phyloP scores from a whole-genome alignment of 2,797 vertebrate species.

The Amniataba percoides region DNA sequence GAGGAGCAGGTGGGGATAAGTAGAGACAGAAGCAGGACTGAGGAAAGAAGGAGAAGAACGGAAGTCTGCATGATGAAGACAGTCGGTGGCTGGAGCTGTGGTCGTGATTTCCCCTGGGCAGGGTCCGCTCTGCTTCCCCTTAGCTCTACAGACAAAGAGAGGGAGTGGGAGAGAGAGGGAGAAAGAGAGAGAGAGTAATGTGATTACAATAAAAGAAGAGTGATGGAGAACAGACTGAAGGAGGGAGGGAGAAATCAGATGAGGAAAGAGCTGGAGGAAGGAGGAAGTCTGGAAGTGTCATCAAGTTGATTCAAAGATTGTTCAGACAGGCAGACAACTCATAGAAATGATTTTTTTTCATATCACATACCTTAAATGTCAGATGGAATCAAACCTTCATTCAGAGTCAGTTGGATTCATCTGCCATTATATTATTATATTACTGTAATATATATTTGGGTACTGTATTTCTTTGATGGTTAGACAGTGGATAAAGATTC shows the following conservation, averaged over 20 bases:
- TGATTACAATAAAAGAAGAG: constrained; percentile 50
- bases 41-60: constrained; percentile 62
- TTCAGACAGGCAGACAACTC: neutral
- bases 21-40: constrained; percentile 62
- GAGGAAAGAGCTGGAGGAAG: constrained; percentile 25
- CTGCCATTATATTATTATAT: neutral
- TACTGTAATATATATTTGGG: neutral
- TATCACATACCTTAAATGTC: neutral
- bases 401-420: neutral
- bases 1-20: constrained; percentile 68
- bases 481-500: neutral
- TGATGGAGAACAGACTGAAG: constrained; percentile 40
- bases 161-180: constrained; percentile 24
- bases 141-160: constrained; percentile 61
- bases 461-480: neutral
- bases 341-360: neutral
- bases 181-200: constrained; percentile 43
- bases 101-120: constrained; percentile 45
- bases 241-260: constrained; percentile 46
- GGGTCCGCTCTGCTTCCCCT: constrained; percentile 61
- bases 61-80: constrained; percentile 73
- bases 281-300: constrained; percentile 30
- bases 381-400: neutral
- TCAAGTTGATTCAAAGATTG: constrained; percentile 15
- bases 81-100: constrained; percentile 26